Evolutionary conservation across 2,797 vertebrate genomes (phyloP).

Genomic region (Neostethus bicornis): DNA sequence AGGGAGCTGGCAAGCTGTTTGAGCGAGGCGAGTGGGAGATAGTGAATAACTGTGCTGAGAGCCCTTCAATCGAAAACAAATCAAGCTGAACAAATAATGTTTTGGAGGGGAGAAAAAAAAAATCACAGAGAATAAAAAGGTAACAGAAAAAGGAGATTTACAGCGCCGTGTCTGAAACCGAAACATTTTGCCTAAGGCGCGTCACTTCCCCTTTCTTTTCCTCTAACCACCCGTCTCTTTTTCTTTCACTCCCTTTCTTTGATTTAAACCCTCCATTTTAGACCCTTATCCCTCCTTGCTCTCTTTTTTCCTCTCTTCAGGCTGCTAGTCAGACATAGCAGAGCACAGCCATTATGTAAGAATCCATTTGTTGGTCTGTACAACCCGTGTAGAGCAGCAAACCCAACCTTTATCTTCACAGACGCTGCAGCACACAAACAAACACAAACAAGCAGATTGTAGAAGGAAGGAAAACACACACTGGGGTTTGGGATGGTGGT

Average conservation of each 20-base stretch:
- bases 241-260: constrained; percentile 33
- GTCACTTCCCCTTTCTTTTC: constrained; percentile 40
- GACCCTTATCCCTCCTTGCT: constrained; percentile 23
- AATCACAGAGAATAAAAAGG: constrained; percentile 40
- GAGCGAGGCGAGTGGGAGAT: constrained; percentile 25
- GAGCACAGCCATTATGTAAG: constrained; percentile 59
- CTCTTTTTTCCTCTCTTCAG: constrained; percentile 32
- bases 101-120: constrained; percentile 46
- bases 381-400: constrained; percentile 36
- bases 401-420: constrained; percentile 38
- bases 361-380: constrained; percentile 52
- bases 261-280: constrained; percentile 47
- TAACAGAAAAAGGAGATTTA: constrained; percentile 61
- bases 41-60: constrained; percentile 52
- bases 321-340: constrained; percentile 61
- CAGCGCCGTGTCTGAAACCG: constrained; percentile 58
- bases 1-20: constrained; percentile 7
- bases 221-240: constrained; percentile 29
- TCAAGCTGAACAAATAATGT: constrained; percentile 64
- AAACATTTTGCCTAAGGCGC: constrained; percentile 62
- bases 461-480: constrained; percentile 44
- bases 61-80: constrained; percentile 56
- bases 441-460: constrained; percentile 54
- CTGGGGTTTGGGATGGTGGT: constrained; percentile 18
- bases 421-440: constrained; percentile 45